Evolutionary conservation across 2,888 invertebrate genomes (phyloP), one percentile per base, ranked within the genome.

Genomic region (Pimpla rufipes): DNA sequence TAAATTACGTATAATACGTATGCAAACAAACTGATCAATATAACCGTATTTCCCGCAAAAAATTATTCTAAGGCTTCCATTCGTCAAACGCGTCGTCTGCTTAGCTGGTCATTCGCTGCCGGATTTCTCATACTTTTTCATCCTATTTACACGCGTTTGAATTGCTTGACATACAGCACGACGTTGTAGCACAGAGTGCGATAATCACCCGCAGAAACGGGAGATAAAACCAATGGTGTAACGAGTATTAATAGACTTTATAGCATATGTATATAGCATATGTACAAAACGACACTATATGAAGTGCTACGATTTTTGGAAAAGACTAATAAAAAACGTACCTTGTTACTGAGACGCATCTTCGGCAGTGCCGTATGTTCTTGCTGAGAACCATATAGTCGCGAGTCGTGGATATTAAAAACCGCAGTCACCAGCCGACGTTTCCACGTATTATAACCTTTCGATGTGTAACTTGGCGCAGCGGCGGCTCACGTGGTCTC

Each of bases 351-450:
- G 89, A 85, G 59, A 92, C 87, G 81, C 92, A 92, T 88, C 89
- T 91, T 79, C 90, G 89, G 85, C 89, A 93, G 85, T 91, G 90
- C 76, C 88, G 89, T 57, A 92, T 85, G 85, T 92, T 92, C 87
- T 92, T 93, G 83, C 92, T 93, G 6, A 93, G 87, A 47, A 93
- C 91, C 93, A 93, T 93, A 35, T 23, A 66, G 16, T 10, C 40
- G n/a, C 3, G 42, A 5, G 16, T 37, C 16, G 16, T 18, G 10
- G 62, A 62, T 66, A 23, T 45, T 45, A 45, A 45, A 42, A 18
- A 29, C 4, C 18, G 18, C 0, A 18, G 0, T 62, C 62, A 62
- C 62, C 18, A 62, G 11, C 3, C 16, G 37, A 47, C 3, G 7
- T n/a, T 11, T 42, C 21, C 0, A 18, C 13, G 66, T 45, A 66